Evolutionary conservation across 2,888 invertebrate species (phyloP).

Genomic region (Acheta domesticus): DNA sequence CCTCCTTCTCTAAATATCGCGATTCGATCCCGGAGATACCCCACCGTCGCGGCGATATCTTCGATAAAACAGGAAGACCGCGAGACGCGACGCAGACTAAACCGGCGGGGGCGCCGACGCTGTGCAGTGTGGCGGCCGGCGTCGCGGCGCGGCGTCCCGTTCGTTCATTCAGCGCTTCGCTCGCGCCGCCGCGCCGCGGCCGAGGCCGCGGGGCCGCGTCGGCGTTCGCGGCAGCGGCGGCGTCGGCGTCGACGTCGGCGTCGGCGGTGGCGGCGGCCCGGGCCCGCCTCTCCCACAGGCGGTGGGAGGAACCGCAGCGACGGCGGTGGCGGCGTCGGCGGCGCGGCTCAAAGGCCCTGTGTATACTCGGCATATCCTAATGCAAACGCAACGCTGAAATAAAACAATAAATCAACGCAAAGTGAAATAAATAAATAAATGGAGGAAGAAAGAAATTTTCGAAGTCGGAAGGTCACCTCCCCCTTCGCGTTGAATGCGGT

Average conservation of each 20-base stretch:
- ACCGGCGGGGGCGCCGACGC: too few relatives aligned
- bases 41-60: too few relatives aligned
- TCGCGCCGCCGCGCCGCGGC: not conserved
- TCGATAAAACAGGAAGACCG: too few relatives aligned
- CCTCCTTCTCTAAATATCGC: too few relatives aligned
- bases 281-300: not conserved
- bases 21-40: too few relatives aligned
- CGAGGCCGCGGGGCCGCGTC: not conserved
- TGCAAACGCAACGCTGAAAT: slow-evolving; percentile 11
- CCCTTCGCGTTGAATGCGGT: not conserved
- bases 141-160: not conserved
- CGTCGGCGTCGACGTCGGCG: not conserved
- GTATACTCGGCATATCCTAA: slow-evolving; percentile 11
- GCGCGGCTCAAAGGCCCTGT: not conserved
- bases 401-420: slow-evolving; percentile 18
- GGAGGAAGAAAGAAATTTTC: slow-evolving; percentile 18
- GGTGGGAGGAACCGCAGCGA: not conserved
- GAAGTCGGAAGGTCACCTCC: slow-evolving; percentile 18
- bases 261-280: not conserved
- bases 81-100: too few relatives aligned
- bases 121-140: not conserved
- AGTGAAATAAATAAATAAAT: slow-evolving; percentile 18
- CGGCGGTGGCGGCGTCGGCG: not conserved
- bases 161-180: not conserved
- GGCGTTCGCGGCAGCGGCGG: not conserved